Conservation (phyloP, 2,888 invertebrate species). For the Portevinia maculata region DNA sequence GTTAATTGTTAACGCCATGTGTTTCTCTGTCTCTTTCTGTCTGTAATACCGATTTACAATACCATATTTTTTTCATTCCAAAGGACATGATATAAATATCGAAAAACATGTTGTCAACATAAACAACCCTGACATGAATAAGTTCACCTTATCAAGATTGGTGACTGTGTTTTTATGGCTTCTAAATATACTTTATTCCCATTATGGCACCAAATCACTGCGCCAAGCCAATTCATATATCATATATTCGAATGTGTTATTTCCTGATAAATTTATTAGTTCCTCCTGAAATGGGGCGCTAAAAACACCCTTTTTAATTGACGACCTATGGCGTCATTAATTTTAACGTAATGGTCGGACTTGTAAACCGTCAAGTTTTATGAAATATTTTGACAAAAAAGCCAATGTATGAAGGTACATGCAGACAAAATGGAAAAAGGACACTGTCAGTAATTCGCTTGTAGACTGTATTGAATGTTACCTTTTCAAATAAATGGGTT, state of each 20-base stretch:
- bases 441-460: neutral
- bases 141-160: conserved; percentile 33
- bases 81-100: conserved; percentile 25
- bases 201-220: conserved; percentile 9
- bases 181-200: conserved; percentile 15
- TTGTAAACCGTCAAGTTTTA: neutral
- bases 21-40: no score
- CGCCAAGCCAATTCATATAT: conserved; percentile 18
- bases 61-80: conserved; percentile 3
- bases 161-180: conserved; percentile 9
- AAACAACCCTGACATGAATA: conserved; percentile 34
- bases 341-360: conserved; percentile 11
- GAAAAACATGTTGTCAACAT: conserved; percentile 37
- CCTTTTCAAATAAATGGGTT: conserved; percentile 6
- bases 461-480: neutral
- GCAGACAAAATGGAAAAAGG: neutral
- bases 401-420: neutral
- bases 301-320: conserved; percentile 1
- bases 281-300: neutral
- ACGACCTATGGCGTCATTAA: conserved; percentile 21
- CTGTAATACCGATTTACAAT: conserved; percentile 11
- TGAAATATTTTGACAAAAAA: conserved; percentile 13
- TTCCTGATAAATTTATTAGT: conserved; percentile 24
- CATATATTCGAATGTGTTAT: conserved; percentile 37
- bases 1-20: neutral